Percentiles rank a stretch among this genome's conserved stretches.
Evolutionary conservation across 2,888 invertebrate genomes (phyloP).

Genomic region (Lasiommata megera): DNA sequence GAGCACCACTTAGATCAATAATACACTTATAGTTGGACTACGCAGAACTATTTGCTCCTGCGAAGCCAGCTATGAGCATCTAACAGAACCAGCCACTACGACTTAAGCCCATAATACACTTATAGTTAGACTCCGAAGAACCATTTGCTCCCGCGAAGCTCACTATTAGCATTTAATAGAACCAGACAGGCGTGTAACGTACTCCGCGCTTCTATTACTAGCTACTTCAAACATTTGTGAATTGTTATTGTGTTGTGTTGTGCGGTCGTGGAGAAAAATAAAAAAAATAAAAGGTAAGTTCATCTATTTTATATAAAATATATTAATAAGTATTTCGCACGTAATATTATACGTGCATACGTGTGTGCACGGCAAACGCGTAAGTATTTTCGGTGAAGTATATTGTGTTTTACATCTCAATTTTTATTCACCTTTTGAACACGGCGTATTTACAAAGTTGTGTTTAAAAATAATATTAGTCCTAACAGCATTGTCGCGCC

Average conservation of each 20-base stretch:
- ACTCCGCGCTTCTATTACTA: neutral
- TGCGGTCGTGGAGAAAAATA: conserved; percentile 7
- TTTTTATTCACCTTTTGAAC: conserved; percentile 6
- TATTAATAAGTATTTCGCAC: conserved; percentile 12
- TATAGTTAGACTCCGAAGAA: too few species aligned
- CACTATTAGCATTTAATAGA: too few species aligned
- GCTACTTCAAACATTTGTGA: conserved; percentile 4
- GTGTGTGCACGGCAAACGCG: conserved; percentile 11
- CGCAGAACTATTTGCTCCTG: too few species aligned
- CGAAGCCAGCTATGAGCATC: too few species aligned
- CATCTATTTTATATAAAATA: conserved; percentile 6
- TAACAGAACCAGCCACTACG: too few species aligned
- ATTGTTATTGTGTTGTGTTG: conserved; percentile 3
- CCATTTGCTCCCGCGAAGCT: too few species aligned
- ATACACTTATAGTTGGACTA: too few species aligned
- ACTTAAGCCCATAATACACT: too few species aligned
- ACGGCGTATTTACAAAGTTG: conserved; percentile 5
- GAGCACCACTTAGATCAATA: too few species aligned
- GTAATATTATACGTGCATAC: conserved; percentile 8
- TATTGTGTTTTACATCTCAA: conserved; percentile 12
- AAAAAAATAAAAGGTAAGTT: conserved; percentile 6
- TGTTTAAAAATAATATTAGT: conserved; percentile 8
- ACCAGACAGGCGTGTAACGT: too few species aligned
- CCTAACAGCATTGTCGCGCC: conserved; percentile 2
- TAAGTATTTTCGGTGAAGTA: conserved; percentile 12